A percentile compares a stretch with the other conserved stretches of the same genome.
These are phyloP conservation scores for Rynchops niger DNA, from an alignment of 2,113 vertebrate genomes.

Conservation along the genomic window DNA sequence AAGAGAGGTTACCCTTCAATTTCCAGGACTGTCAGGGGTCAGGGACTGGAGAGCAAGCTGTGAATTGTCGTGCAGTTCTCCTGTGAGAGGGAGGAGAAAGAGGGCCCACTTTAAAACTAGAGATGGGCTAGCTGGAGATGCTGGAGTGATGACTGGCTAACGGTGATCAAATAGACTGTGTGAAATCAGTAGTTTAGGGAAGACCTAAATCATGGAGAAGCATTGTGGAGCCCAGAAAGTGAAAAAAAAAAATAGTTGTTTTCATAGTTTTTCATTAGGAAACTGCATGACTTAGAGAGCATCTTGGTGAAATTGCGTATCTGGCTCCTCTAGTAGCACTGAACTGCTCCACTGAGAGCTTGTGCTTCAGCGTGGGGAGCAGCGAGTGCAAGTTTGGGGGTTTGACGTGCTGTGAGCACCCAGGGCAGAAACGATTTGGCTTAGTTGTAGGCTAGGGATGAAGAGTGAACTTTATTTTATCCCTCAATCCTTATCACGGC, in stretches of 20 bases:
- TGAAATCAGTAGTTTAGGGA: neutral
- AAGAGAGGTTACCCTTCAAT: neutral
- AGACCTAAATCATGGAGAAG: neutral
- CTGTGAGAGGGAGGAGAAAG: neutral
- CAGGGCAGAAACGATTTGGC: neutral
- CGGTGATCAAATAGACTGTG: neutral
- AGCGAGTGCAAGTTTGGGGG: accelerated
- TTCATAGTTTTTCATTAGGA: neutral
- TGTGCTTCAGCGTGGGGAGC: neutral
- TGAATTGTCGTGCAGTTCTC: neutral
- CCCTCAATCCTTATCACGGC: neutral
- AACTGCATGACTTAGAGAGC: neutral
- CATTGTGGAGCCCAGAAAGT: neutral
- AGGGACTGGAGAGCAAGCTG: neutral
- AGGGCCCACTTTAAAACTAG: neutral
- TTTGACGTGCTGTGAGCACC: neutral
- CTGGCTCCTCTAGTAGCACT: neutral
- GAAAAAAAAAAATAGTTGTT: neutral
- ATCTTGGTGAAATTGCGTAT: accelerated
- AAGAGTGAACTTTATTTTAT: neutral
- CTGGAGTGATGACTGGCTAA: neutral
- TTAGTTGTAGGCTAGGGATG: neutral
- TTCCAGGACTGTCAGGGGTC: neutral
- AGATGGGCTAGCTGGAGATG: neutral
- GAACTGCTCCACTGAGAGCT: neutral